Conservation (phyloP, 2,113 vertebrate species). For the Sinocyclocheilus grahami region DNA sequence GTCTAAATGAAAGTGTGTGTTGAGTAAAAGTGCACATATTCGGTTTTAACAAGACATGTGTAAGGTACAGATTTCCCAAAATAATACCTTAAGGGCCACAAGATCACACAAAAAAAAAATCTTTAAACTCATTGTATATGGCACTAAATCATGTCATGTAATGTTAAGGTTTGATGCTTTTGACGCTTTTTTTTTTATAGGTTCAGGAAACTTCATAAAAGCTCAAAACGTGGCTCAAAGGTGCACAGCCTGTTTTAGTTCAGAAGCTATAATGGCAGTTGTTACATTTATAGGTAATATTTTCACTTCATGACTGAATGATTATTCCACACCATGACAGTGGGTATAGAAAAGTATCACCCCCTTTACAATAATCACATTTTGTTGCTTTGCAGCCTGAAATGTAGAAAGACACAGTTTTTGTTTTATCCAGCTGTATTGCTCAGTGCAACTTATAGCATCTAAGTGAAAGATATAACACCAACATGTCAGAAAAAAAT, state of each 20-base stretch:
- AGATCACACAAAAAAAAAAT: background rate
- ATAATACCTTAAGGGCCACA: background rate
- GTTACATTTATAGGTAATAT: background rate
- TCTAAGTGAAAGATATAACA: too few species aligned
- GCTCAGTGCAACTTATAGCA: too few species aligned
- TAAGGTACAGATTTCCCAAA: background rate
- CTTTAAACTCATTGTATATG: background rate
- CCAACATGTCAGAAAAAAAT: too few species aligned
- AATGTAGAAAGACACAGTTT: too few species aligned
- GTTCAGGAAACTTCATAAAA: background rate
- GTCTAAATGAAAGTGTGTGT: background rate
- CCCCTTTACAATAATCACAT: background rate
- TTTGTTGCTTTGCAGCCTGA: too few species aligned
- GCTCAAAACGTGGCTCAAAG: background rate
- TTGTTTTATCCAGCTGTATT: too few species aligned
- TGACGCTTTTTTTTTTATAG: background rate
- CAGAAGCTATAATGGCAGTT: background rate
- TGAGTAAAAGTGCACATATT: conserved; percentile 8
- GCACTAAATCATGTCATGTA: background rate
- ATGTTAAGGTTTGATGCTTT: too few species aligned
- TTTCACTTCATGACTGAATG: background rate
- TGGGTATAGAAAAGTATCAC: background rate
- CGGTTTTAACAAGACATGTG: background rate
- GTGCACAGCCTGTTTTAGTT: background rate
- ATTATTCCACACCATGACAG: background rate